These are phyloP conservation scores for Clamator glandarius DNA, from an alignment of 2,797 vertebrate genomes.

Conservation along the genomic window DNA sequence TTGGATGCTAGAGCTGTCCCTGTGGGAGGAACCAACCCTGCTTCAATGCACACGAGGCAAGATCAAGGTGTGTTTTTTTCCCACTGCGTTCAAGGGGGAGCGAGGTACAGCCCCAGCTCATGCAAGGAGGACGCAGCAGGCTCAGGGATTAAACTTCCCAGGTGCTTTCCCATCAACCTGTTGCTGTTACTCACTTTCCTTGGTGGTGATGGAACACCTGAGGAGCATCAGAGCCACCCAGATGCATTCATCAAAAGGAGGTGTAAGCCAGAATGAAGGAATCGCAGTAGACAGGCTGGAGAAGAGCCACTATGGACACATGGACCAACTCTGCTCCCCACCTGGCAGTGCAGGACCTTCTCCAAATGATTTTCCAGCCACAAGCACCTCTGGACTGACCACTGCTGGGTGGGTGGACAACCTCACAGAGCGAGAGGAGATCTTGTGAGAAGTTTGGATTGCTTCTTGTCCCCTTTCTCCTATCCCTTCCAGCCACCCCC, in stretches of 20 bases:
- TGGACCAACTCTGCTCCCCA: background rate
- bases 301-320: background rate
- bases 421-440: background rate
- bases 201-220: rapidly evolving
- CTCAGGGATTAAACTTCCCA: background rate
- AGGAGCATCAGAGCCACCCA: background rate
- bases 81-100: no score
- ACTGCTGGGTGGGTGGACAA: background rate
- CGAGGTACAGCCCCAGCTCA: rapidly evolving
- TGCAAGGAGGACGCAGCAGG: rapidly evolving
- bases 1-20: background rate
- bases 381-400: background rate
- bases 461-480: background rate
- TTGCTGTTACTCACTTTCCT: background rate
- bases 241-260: rapidly evolving
- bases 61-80: rapidly evolving
- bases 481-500: background rate
- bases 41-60: background rate
- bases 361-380: background rate
- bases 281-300: background rate
- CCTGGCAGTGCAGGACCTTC: background rate
- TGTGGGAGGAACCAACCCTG: rapidly evolving
- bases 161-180: background rate
- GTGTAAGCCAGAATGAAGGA: background rate
- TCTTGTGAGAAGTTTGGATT: background rate